These are phyloP conservation scores for Lethrus apterus DNA, from an alignment of 1,140 invertebrate species.

Conservation along the genomic window DNA sequence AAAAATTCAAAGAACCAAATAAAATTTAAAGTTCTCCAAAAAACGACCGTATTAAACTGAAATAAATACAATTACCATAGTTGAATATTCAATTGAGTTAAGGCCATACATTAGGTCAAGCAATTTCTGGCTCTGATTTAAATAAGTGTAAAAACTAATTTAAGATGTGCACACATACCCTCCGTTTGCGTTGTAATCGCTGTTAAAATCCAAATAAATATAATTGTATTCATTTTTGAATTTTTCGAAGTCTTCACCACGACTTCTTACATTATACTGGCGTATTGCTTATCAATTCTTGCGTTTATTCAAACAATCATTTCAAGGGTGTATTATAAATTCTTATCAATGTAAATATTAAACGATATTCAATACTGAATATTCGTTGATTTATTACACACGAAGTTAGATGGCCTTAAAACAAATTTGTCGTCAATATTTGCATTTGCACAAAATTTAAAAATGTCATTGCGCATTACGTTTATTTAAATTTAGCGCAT, in stretches of 20 bases:
- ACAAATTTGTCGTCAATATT: too few relatives aligned
- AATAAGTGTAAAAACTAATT: neutral
- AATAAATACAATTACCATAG: constrained; percentile 5
- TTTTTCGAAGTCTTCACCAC: neutral
- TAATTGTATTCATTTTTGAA: neutral
- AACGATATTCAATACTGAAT: too few relatives aligned
- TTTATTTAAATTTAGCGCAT: too few relatives aligned
- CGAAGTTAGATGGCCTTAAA: too few relatives aligned
- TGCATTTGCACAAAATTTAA: too few relatives aligned
- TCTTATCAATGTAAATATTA: constrained; percentile 1
- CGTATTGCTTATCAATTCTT: constrained; percentile 10
- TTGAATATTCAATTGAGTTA: constrained; percentile 8
- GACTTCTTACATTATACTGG: constrained; percentile 10
- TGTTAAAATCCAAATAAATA: neutral
- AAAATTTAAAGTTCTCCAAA: too few relatives aligned
- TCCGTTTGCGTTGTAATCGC: constrained; percentile 1
- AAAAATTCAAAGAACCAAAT: too few relatives aligned
- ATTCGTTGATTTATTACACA: too few relatives aligned
- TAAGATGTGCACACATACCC: neutral
- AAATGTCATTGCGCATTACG: too few relatives aligned
- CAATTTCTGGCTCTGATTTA: neutral
- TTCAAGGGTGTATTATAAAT: constrained; percentile 5
- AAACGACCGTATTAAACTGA: neutral
- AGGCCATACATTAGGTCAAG: constrained; percentile 7
- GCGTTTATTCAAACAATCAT: constrained; percentile 10